Percentiles rank a stretch among this genome's conserved stretches.
phyloP scores from a whole-genome alignment of 2,888 invertebrate genomes.

The Bombylius major region DNA sequence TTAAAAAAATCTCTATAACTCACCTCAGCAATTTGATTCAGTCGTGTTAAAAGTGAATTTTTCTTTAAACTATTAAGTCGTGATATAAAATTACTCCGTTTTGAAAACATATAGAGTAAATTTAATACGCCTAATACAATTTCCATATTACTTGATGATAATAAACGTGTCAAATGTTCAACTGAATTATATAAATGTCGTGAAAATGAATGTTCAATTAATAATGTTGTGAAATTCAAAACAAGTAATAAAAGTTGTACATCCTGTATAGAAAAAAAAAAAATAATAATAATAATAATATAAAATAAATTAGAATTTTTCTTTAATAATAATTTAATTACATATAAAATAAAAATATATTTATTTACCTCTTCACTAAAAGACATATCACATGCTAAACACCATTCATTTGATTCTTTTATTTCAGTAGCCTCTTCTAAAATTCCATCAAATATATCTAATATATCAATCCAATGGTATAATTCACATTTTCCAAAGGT shows the following conservation, averaged over 20 bases:
- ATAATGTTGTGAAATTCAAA: slow-evolving; percentile 65
- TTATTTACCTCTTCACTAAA: slow-evolving; percentile 44
- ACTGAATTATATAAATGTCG: slow-evolving; percentile 77
- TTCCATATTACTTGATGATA: slow-evolving; percentile 70
- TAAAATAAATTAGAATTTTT: neutral
- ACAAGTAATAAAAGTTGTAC: slow-evolving; percentile 60
- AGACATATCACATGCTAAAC: slow-evolving; percentile 55
- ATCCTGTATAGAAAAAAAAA: slow-evolving; percentile 39
- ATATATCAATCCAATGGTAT: slow-evolving; percentile 73
- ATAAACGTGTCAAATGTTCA: slow-evolving; percentile 64
- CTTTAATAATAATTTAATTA: neutral
- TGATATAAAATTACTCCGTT: slow-evolving; percentile 74
- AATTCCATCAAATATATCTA: slow-evolving; percentile 62
- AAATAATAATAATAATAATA: neutral
- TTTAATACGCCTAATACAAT: slow-evolving; percentile 73
- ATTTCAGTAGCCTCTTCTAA: slow-evolving; percentile 54
- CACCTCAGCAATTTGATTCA: slow-evolving; percentile 70
- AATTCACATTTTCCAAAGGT: slow-evolving; percentile 78
- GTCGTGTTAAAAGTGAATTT: slow-evolving; percentile 54
- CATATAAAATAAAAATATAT: no score
- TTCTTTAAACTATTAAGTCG: slow-evolving; percentile 58
- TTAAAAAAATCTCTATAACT: slow-evolving; percentile 15
- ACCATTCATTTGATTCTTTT: slow-evolving; percentile 27
- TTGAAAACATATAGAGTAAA: slow-evolving; percentile 77
- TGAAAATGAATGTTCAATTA: slow-evolving; percentile 80